Base-by-base conservation (phyloP, 2,888 invertebrate genomes). In the Patella depressa region DNA sequence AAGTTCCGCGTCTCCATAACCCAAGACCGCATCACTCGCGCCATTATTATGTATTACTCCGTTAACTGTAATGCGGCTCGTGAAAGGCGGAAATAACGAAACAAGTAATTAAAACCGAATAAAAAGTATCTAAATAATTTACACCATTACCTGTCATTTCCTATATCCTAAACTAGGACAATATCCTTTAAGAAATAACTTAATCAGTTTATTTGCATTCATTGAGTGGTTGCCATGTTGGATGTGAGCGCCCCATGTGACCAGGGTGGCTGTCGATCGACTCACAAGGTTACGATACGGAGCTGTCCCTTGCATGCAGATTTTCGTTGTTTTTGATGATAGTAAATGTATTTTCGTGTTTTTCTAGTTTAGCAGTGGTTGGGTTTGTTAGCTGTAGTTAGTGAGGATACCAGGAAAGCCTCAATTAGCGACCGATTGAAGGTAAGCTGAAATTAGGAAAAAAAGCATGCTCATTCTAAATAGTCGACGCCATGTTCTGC, bases 231-330 rank as follows among this genome's bases (percentile, higher is more conserved):
- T 87, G 87, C 87, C 87, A 87, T 87, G 87, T 87, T 87, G 86
- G 85, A 87, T 85, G 82, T 82, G 80, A 79, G 82, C 83, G 84
- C 83, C 84, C 85, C 87, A 87, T 87, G 87, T 87, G 87, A 87
- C 85, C 65, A 65, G 65, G 65, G 65, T 24, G 65, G 65, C 65
- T 65, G 65, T 65, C 65, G 65, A 65, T 65, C 19, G 65, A 65
- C 65, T 65, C 24, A 24, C 65, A 65, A 65, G 65, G 65, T 65
- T 65, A 65, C 24, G 65, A 65, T 65, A 65, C 19, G 65, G 24
- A 19, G 19, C 24, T 19, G 19, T 24, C 65, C 65, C 24, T 65
- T 65, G 65, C 65, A 65, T 65, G 65, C 65, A 65, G 65, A 65
- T 65, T 65, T 65, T 65, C 65, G 65, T 24, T 24, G 19, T 45